phyloP scores from a whole-genome alignment of 1,140 invertebrate genomes.

The Magallana gigas region DNA sequence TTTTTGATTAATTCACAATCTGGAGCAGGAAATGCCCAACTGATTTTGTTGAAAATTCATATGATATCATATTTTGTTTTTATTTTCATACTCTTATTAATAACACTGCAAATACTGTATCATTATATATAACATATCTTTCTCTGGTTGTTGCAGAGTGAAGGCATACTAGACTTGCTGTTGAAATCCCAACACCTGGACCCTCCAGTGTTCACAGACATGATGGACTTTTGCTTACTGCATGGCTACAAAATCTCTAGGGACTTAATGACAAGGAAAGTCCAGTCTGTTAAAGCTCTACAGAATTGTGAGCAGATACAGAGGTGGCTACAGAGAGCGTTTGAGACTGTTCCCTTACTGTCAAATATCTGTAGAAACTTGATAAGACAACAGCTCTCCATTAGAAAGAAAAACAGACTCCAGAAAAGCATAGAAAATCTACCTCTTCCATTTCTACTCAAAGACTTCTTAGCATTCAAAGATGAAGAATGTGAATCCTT shows the following conservation, averaged over 20 bases:
- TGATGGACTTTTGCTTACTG: constrained; percentile 27
- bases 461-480: constrained; percentile 32
- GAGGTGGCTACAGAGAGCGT: neutral
- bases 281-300: neutral
- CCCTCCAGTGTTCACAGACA: neutral
- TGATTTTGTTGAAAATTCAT: constrained; percentile 1
- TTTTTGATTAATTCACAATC: neutral
- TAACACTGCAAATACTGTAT: neutral
- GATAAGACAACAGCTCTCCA: neutral
- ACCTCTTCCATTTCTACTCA: constrained; percentile 1
- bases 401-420: neutral
- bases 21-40: neutral
- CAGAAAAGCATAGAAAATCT: neutral
- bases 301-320: neutral
- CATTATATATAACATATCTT: neutral
- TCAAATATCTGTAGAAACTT: constrained; percentile 15
- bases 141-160: neutral
- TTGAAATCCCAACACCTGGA: neutral
- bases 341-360: neutral
- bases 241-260: constrained; percentile 19
- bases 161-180: neutral
- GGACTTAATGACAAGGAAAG: neutral
- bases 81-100: neutral
- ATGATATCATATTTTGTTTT: neutral
- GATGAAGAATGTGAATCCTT: constrained; percentile 25